Conservation (phyloP, 1,140 invertebrate species). For the Drosophila arawakana region DNA sequence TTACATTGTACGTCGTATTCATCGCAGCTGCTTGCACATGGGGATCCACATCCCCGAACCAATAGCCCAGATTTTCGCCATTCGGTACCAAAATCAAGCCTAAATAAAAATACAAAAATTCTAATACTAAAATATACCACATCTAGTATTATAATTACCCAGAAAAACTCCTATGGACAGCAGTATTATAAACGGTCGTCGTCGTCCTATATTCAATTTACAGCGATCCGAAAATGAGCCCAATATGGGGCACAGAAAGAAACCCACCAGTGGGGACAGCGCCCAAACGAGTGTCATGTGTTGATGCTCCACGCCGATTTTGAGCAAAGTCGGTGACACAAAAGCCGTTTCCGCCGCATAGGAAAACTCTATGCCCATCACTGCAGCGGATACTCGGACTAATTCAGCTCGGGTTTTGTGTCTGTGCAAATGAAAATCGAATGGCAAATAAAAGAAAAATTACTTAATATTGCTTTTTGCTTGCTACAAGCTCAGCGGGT, state of each 20-base stretch:
- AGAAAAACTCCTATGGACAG: conserved; percentile 95
- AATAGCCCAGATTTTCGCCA: conserved; percentile 92
- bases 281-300: conserved; percentile 99
- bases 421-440: conserved; percentile 84
- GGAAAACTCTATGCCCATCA: conserved; percentile 99
- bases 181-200: conserved; percentile 95
- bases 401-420: conserved; percentile 93
- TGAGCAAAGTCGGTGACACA: conserved; percentile 96
- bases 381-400: conserved; percentile 94
- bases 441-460: conserved; percentile 16
- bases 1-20: conserved; percentile 62
- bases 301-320: conserved; percentile 95
- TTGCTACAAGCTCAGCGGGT: conserved; percentile 3
- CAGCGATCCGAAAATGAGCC: conserved; percentile 97
- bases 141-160: conserved; percentile 85
- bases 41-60: conserved; percentile 89
- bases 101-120: conserved; percentile 71
- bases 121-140: neutral
- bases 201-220: conserved; percentile 90
- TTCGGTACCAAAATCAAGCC: conserved; percentile 95
- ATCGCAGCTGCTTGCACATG: conserved; percentile 60
- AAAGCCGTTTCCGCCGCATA: conserved; percentile 98
- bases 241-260: conserved; percentile 96
- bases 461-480: neutral
- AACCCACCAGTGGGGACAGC: conserved; percentile 94